Conservation (phyloP, 2,113 vertebrate species). For the Misgurnus anguillicaudatus region DNA sequence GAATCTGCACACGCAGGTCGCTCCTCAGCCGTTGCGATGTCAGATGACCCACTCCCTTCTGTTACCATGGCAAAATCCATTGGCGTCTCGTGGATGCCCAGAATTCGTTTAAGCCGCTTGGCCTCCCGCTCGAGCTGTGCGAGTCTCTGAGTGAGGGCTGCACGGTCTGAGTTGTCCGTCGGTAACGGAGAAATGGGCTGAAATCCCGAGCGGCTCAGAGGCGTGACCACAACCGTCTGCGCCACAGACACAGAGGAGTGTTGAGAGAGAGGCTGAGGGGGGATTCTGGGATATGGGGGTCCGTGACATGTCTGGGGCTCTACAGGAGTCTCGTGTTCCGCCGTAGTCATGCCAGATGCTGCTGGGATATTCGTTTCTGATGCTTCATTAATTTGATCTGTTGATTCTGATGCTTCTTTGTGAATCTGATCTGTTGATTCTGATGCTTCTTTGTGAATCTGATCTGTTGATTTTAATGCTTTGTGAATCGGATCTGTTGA, state of each 20-base stretch:
- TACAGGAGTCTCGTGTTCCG: constrained; percentile 9
- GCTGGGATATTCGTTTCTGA: constrained; percentile 10
- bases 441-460: too few relatives aligned
- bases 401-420: neutral
- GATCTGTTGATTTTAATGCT: neutral
- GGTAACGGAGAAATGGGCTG: constrained; percentile 25
- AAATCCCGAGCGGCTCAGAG: constrained; percentile 58
- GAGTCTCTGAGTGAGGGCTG: constrained; percentile 58
- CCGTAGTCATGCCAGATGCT: neutral
- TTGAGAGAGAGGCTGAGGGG: constrained; percentile 13
- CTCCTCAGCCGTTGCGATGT: neutral
- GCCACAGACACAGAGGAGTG: constrained; percentile 47
- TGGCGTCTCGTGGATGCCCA: constrained; percentile 61
- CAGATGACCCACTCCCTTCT: constrained; percentile 27
- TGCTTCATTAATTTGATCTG: constrained; percentile 13
- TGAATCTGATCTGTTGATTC: neutral
- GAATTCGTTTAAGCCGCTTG: constrained; percentile 60
- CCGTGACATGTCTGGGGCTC: constrained; percentile 19
- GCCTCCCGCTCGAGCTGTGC: constrained; percentile 65
- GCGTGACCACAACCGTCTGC: constrained; percentile 64
- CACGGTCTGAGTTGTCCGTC: constrained; percentile 48
- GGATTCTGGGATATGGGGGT: constrained; percentile 38
- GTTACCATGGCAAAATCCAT: constrained; percentile 53
- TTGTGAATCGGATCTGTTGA: constrained; percentile 11
- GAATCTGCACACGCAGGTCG: neutral